Percentiles rank a stretch among this genome's conserved stretches.
These are phyloP conservation scores for Anthoscopus minutus DNA, from an alignment of 2,113 vertebrate species.

Conservation along the genomic window DNA sequence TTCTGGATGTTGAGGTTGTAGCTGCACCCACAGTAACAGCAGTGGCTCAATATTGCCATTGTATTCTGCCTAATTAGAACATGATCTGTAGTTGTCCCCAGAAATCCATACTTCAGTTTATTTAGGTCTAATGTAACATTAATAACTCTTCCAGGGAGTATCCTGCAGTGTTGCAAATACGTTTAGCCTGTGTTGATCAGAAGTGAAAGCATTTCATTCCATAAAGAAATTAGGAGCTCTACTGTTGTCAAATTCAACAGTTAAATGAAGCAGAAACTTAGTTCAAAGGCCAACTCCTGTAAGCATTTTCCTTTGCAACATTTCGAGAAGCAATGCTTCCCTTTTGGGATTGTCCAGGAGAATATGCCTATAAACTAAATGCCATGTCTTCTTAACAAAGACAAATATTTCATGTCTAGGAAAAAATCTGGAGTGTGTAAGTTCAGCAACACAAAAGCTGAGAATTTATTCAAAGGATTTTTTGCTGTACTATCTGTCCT, in stretches of 20 bases:
- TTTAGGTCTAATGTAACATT: not conserved
- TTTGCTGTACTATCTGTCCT: not conserved
- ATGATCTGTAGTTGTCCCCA: not conserved
- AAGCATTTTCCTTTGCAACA: slow-evolving; percentile 44
- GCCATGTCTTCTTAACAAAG: not conserved
- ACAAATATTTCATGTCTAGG: slow-evolving; percentile 14
- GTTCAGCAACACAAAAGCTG: not conserved
- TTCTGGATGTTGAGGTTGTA: not conserved
- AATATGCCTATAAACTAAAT: not conserved
- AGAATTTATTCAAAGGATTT: not conserved
- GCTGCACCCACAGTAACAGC: not conserved
- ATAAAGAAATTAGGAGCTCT: slow-evolving; percentile 23
- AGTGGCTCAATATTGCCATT: not conserved
- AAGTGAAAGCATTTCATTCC: slow-evolving; percentile 10
- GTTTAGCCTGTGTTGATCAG: not conserved
- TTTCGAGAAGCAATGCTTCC: slow-evolving; percentile 31
- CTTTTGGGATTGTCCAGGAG: slow-evolving; percentile 27
- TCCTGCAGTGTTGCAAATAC: not conserved
- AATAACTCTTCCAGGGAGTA: not conserved
- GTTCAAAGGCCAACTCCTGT: slow-evolving; percentile 57
- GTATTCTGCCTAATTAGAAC: not conserved
- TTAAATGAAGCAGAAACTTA: slow-evolving; percentile 57
- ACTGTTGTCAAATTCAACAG: slow-evolving; percentile 24
- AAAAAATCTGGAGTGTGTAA: not conserved
- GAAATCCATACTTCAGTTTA: not conserved